Base-by-base conservation (phyloP, 2,888 invertebrate genomes). In the Drepanosiphum platanoidis region DNA sequence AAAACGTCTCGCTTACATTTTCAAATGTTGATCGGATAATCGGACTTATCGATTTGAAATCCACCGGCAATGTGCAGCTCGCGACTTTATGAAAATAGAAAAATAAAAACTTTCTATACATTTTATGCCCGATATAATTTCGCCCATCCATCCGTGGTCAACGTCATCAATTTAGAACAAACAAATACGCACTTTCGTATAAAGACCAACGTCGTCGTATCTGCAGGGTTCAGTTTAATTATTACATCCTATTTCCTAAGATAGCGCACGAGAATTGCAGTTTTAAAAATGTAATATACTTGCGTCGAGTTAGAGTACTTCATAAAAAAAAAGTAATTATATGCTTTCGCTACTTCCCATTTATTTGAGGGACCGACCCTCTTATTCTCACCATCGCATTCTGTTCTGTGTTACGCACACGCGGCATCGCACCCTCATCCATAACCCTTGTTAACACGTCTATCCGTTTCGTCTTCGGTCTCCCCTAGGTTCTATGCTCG, bases 271-370 rank as follows among this genome's bases (percentile, higher is more conserved):
- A 34, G 34, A 42, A 78, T 11, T 78, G 32, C 13, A 66, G 32
- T 68, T 80, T 68, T 27, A 70, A 80, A 70, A 80, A 36, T 34
- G 52, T 70, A 46, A 22, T 46, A 72, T 15, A 32, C 81, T 72
- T 5, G 30, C 61, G 36, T 61, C 61, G 74, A 46, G 66, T 84
- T 84, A 75, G 36, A 68, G 68, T 68, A 46, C 46, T 84, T 52
- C 52, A 66, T 84, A 75, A 74, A 68, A 74, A 78, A 72, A 83
- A 84, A 52, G 84, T 77, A 84, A 84, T 84, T 84, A 84, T 84
- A 75, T 30, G 52, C 58, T 77, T 84, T 84, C 58, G 39, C 52
- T 75, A 64, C 83, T 83, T 83, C 74, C 66, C 83, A 52, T 75
- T 52, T 77, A 64, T 84, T 77, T n/a, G 52, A 52, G 84, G 84